A percentile compares a stretch with the other conserved stretches of the same genome.
phyloP scores from a whole-genome alignment of 2,797 vertebrate species.

The Molossus molossus region DNA sequence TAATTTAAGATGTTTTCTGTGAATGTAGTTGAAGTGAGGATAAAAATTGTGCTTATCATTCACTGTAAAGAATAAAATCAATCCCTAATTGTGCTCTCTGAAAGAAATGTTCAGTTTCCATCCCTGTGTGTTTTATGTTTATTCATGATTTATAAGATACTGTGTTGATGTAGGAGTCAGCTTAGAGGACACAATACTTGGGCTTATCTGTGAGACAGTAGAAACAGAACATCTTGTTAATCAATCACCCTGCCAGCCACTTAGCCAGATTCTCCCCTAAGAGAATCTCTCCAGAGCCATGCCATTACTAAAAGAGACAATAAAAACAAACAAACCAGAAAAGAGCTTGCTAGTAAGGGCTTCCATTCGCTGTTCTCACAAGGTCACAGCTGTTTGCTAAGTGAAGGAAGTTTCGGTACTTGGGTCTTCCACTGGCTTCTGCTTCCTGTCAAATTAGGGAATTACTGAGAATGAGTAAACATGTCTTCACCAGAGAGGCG shows the following conservation, averaged over 20 bases:
- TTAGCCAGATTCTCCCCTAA: conserved; percentile 78
- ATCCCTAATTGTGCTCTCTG: conserved; percentile 83
- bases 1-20: conserved; percentile 84
- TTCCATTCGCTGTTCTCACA: conserved; percentile 52
- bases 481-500: conserved; percentile 64
- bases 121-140: conserved; percentile 76
- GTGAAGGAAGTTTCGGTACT: conserved; percentile 78
- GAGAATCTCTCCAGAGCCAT: conserved; percentile 75
- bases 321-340: conserved; percentile 60
- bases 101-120: conserved; percentile 80
- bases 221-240: conserved; percentile 85
- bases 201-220: conserved; percentile 80
- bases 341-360: conserved; percentile 59
- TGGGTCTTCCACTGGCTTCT: conserved; percentile 67
- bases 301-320: conserved; percentile 74
- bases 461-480: conserved; percentile 59
- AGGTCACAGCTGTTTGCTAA: conserved; percentile 49
- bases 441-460: conserved; percentile 73
- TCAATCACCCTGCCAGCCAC: conserved; percentile 83
- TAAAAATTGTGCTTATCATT: conserved; percentile 79
- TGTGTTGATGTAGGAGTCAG: conserved; percentile 78
- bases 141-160: conserved; percentile 81
- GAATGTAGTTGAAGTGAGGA: conserved; percentile 78
- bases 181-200: conserved; percentile 80
- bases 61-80: conserved; percentile 87